Conservation (phyloP, 2,797 vertebrate species). For the Cossypha polioptera region DNA sequence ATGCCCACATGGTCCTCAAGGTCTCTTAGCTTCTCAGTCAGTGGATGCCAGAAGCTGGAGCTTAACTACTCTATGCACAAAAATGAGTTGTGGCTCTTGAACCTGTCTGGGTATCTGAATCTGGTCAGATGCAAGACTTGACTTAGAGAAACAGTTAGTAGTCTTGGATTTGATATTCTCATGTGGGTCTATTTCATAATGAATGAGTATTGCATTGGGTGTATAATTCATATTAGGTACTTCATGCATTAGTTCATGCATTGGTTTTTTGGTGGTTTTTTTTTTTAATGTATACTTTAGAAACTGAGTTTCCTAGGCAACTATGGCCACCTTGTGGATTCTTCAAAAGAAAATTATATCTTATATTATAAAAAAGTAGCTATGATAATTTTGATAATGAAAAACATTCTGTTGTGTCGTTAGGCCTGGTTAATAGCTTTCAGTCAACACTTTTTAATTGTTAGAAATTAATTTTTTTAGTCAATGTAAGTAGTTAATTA, state of each 20-base stretch:
- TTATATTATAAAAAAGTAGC: not conserved
- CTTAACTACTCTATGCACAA: accelerated
- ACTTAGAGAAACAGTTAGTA: not conserved
- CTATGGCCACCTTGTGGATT: constrained; percentile 50
- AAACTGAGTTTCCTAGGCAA: not conserved
- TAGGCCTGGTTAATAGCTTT: not conserved
- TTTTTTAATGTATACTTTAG: not conserved
- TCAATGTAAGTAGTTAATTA: not conserved
- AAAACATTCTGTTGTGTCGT: not conserved
- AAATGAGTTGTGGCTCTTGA: not conserved
- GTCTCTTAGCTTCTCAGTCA: not conserved
- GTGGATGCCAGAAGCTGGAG: not conserved
- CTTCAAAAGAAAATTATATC: not conserved
- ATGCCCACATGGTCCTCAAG: not conserved
- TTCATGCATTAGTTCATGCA: not conserved
- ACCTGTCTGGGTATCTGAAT: not conserved
- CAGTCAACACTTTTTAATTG: not conserved
- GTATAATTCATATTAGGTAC: not conserved
- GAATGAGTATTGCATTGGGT: not conserved
- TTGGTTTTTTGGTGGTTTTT: too few species aligned
- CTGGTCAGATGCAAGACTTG: not conserved
- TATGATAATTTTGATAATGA: not conserved
- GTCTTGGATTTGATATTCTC: not conserved
- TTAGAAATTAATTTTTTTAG: not conserved
- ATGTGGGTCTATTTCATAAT: not conserved